A percentile compares a stretch with the other conserved stretches of the same genome.
phyloP scores from a whole-genome alignment of 1,140 invertebrate species.

The Fragariocoptes setiger region DNA sequence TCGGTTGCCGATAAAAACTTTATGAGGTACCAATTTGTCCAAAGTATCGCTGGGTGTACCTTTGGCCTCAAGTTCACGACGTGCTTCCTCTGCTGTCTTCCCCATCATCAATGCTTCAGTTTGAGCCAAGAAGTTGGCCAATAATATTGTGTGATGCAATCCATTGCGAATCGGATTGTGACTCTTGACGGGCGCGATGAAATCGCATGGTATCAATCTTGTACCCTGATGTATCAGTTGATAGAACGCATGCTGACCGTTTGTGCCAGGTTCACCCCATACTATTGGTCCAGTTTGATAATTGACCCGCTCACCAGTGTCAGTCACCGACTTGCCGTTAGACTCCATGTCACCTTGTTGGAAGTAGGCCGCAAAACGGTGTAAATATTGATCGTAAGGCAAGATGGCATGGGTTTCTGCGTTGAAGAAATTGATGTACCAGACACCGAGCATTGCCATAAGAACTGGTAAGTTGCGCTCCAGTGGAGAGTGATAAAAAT shows the following conservation, averaged over 20 bases:
- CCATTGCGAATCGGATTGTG: conserved; percentile 61
- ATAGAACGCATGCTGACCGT: conserved; percentile 96
- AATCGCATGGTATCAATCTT: conserved; percentile 76
- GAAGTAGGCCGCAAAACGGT: conserved; percentile 94
- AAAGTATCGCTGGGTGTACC: conserved; percentile 28
- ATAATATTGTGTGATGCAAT: conserved; percentile 43
- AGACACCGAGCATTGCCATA: conserved; percentile 67
- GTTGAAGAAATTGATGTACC: conserved; percentile 83
- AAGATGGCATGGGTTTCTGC: conserved; percentile 79
- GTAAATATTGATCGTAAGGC: conserved; percentile 92
- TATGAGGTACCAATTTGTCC: conserved; percentile 58
- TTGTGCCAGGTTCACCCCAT: conserved; percentile 92
- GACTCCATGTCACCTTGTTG: conserved; percentile 99
- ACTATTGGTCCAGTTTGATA: conserved; percentile 68
- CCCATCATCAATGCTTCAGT: conserved; percentile 87
- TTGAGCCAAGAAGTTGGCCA: conserved; percentile 92
- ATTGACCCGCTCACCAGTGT: conserved; percentile 33
- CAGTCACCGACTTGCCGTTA: conserved; percentile 66
- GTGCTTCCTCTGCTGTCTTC: conserved; percentile 41
- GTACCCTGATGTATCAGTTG: conserved; percentile 72
- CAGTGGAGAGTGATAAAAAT: conserved; percentile 57
- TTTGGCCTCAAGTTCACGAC: conserved; percentile 33
- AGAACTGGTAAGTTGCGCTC: conserved; percentile 88
- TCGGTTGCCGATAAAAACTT: conserved; percentile 80
- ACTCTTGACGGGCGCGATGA: conserved; percentile 66